Evolutionary conservation across 2,113 vertebrate species (phyloP).

Genomic region (Phoxinus phoxinus): DNA sequence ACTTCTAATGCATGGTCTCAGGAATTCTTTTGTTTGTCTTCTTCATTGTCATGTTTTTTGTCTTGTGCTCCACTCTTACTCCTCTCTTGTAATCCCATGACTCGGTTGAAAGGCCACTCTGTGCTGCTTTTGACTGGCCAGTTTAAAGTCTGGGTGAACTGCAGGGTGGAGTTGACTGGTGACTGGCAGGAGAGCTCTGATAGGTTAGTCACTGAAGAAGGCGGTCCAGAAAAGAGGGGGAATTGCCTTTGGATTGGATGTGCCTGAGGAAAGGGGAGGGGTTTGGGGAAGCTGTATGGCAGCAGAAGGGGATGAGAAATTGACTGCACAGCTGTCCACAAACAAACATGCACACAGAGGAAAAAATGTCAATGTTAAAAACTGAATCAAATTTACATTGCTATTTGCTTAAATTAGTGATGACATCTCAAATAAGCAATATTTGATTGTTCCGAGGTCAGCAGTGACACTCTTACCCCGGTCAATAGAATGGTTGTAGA

Average conservation of each 20-base stretch:
- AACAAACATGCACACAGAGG: constrained; percentile 19
- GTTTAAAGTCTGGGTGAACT: constrained; percentile 35
- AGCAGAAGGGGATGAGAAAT: constrained; percentile 67
- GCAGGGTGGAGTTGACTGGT: constrained; percentile 43
- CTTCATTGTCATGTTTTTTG: constrained; percentile 9
- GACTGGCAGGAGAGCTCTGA: constrained; percentile 60
- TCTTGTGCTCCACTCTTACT: constrained; percentile 22
- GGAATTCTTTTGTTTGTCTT: neutral
- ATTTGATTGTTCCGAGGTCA: neutral
- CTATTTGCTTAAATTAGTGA: neutral
- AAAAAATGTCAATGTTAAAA: neutral
- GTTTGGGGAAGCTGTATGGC: constrained; percentile 70
- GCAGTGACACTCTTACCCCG: constrained; percentile 29
- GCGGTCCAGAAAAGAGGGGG: constrained; percentile 57
- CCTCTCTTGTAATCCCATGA: constrained; percentile 35
- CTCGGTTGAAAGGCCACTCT: constrained; percentile 59
- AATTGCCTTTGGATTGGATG: constrained; percentile 57
- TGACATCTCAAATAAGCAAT: neutral
- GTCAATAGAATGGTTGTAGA: constrained; percentile 19
- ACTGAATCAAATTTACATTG: neutral
- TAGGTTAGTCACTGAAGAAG: constrained; percentile 49
- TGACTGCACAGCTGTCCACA: constrained; percentile 62
- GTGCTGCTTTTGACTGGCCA: constrained; percentile 58
- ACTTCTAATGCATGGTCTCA: neutral
- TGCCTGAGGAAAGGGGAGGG: constrained; percentile 56